Conservation (phyloP, 2,888 invertebrate species). For the Pharmacophagus antenor region DNA sequence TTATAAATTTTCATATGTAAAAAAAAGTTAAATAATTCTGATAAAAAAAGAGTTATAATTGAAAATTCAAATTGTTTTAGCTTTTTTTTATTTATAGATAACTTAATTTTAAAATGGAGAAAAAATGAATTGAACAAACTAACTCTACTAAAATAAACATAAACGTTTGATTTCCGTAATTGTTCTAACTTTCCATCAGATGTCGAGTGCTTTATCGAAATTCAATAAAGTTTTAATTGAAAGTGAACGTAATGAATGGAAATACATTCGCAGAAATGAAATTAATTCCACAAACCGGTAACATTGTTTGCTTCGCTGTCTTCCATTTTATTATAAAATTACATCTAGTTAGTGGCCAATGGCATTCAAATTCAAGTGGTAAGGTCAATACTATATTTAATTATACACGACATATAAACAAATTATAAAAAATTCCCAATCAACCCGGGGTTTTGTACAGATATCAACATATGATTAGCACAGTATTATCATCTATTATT, state of each 20-base stretch:
- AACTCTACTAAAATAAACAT: background rate
- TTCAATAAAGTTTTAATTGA: slow-evolving; percentile 26
- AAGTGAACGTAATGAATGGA: slow-evolving; percentile 29
- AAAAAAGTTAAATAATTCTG: background rate
- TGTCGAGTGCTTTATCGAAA: slow-evolving; percentile 15
- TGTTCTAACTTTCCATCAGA: slow-evolving; percentile 1
- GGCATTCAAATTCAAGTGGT: slow-evolving; percentile 25
- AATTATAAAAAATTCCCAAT: no score
- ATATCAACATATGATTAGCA: no score
- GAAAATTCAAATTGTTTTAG: background rate
- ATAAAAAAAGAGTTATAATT: background rate
- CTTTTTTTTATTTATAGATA: background rate
- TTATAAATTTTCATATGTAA: no score
- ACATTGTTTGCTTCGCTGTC: background rate
- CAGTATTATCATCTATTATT: no score
- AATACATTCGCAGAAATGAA: slow-evolving; percentile 39
- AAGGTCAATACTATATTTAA: slow-evolving; percentile 4
- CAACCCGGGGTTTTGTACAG: no score
- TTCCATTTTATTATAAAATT: slow-evolving; percentile 28
- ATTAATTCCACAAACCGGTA: slow-evolving; percentile 39
- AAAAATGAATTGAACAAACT: background rate
- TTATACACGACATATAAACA: no score
- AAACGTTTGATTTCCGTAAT: slow-evolving; percentile 4
- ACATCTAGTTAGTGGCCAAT: slow-evolving; percentile 32
- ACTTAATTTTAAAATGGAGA: background rate